Base-by-base conservation (phyloP, 2,888 invertebrate genomes). In the Brenthis daphne region DNA sequence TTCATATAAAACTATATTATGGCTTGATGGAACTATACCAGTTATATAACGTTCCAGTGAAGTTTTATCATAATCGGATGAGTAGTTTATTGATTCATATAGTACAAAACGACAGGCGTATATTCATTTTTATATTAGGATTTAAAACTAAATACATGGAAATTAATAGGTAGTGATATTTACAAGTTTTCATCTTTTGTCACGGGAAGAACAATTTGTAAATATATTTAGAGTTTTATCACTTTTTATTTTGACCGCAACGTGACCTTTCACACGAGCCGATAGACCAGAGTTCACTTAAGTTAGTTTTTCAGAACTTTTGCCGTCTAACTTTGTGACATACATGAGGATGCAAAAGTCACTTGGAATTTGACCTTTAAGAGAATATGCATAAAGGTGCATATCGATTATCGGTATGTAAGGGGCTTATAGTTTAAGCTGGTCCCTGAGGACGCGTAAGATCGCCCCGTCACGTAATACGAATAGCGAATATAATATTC, bases 401-500 rank as follows among this genome's bases (percentile, higher is more conserved):
- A n/a, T 67, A 51, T 67, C 50, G 20, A n/a, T 43, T 51, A 56
- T 57, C 6, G n/a, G 14, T 43, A 43, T 55, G 13, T 43, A 63
- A 64, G 63, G 54, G 64, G 64, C 70, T 70, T 70, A 67, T 70
- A 67, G 64, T 64, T 61, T 64, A 60, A 57, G 51, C 56, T 53
- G 64, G 57, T 66, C 71, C 69, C 71, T 3, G 50, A 64, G 65
- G 71, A 69, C 64, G 57, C 66, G 60, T 54, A 60, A 60, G 66
- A 69, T 70, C 57, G 57, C 54, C 60, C 65, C 53, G 67, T 64
- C 69, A 63, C 67, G 67, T 71, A 69, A 69, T 66, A 71, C 53
- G 60, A 67, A 50, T 48, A 57, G 53, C 48, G 65, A 64, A 73
- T 73, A 67, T 69, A 69, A 71, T 71, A 71, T 73, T 73, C 71